Conservation (phyloP, 2,797 vertebrate species). For the Gambelia wislizenii region DNA sequence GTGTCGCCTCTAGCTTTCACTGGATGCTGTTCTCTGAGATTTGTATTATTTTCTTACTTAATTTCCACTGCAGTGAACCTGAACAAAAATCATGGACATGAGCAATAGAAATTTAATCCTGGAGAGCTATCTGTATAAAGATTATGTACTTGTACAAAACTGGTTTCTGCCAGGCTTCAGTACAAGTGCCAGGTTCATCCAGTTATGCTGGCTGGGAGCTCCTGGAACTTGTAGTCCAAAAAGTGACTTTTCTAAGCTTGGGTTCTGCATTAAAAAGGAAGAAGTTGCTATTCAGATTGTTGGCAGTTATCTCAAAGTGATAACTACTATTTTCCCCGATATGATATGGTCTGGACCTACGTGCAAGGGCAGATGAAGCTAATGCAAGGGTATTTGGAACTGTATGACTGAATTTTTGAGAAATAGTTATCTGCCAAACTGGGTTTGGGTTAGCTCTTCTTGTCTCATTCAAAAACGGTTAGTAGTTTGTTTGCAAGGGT, state of each 20-base stretch:
- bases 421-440: not conserved
- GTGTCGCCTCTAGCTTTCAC: not conserved
- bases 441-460: not conserved
- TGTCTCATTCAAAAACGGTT: not conserved
- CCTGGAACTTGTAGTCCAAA: too few relatives aligned
- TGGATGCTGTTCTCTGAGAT: not conserved
- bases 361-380: not conserved
- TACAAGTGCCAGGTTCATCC: not conserved
- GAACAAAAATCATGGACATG: conserved; percentile 14
- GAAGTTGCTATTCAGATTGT: not conserved
- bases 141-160: not conserved
- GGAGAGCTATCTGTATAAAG: not conserved
- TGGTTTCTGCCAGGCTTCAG: not conserved
- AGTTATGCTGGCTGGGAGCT: too few relatives aligned
- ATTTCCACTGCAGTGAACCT: conserved; percentile 23
- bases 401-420: not conserved
- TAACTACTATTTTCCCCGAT: not conserved
- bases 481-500: not conserved
- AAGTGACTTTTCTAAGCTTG: too few relatives aligned
- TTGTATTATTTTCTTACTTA: not conserved
- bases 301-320: not conserved
- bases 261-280: too few relatives aligned
- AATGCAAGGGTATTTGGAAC: not conserved
- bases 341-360: not conserved
- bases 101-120: not conserved